These are phyloP conservation scores for Poecilia wingei DNA, from an alignment of 2,797 vertebrate genomes.

Conservation along the genomic window DNA sequence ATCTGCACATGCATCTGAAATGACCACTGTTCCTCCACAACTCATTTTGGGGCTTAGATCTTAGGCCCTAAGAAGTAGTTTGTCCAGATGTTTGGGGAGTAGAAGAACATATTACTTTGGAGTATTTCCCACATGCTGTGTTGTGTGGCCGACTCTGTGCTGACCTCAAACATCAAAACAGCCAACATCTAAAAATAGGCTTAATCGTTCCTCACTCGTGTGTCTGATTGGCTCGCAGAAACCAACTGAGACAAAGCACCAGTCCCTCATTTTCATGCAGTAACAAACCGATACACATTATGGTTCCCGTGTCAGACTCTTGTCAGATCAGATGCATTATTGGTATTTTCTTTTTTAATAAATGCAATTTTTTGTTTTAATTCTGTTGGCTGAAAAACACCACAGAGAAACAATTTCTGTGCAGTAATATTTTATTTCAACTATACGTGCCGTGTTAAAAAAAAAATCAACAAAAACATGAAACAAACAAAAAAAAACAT, in stretches of 20 bases:
- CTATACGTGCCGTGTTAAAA: slow-evolving; percentile 99
- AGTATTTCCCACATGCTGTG: slow-evolving; percentile 79
- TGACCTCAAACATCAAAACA: slow-evolving; percentile 76
- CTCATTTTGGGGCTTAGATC: slow-evolving; percentile 67
- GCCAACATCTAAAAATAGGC: slow-evolving; percentile 75
- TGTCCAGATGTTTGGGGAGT: slow-evolving; percentile 79
- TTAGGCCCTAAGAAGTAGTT: slow-evolving; percentile 59
- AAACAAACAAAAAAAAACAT: slow-evolving; percentile 85
- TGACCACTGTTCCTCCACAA: slow-evolving; percentile 34
- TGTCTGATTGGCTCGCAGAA: slow-evolving; percentile 41
- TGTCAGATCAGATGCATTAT: slow-evolving; percentile 16
- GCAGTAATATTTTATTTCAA: slow-evolving; percentile 98
- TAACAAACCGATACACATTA: slow-evolving; percentile 23
- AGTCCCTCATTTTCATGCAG: slow-evolving; percentile 15
- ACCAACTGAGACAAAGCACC: slow-evolving; percentile 37
- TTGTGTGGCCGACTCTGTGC: slow-evolving; percentile 68
- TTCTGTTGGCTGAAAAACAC: neutral
- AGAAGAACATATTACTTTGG: slow-evolving; percentile 75
- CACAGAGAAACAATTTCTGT: slow-evolving; percentile 59
- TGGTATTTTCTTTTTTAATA: slow-evolving; percentile 4
- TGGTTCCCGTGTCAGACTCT: slow-evolving; percentile 15
- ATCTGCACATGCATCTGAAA: slow-evolving; percentile 39
- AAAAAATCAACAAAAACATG: slow-evolving; percentile 78
- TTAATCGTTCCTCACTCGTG: slow-evolving; percentile 58
- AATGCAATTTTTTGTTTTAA: neutral